A percentile compares a stretch with the other conserved stretches of the same genome.
Conservation (phyloP, 2,113 vertebrate genomes). For the Colossoma macropomum region DNA sequence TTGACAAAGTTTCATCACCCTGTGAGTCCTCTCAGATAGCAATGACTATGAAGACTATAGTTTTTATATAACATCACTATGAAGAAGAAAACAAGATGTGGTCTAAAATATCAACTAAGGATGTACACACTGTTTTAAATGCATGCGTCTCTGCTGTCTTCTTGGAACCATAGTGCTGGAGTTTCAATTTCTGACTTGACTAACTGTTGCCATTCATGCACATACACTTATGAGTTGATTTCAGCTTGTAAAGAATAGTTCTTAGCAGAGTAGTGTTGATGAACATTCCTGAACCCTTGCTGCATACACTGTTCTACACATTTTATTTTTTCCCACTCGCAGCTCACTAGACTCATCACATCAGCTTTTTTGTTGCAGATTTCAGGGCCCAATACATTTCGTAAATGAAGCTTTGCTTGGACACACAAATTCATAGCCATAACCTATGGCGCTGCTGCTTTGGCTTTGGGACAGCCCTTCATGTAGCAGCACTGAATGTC, state of each 20-base stretch:
- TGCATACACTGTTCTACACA: background rate
- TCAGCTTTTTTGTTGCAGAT: background rate
- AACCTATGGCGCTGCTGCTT: too few relatives aligned
- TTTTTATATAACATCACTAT: background rate
- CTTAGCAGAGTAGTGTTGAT: background rate
- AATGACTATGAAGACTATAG: conserved; percentile 2
- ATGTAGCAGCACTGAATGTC: too few relatives aligned
- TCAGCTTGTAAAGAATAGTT: background rate
- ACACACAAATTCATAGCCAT: too few relatives aligned
- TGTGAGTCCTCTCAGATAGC: background rate
- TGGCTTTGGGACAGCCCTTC: too few relatives aligned
- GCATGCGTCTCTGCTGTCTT: background rate
- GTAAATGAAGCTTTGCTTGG: too few relatives aligned
- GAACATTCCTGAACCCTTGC: background rate
- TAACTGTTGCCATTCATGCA: background rate
- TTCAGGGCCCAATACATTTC: too few relatives aligned
- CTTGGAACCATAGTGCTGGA: background rate
- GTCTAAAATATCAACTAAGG: background rate
- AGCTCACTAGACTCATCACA: background rate
- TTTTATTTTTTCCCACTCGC: background rate
- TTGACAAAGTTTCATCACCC: background rate
- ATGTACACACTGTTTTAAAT: background rate
- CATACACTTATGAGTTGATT: background rate
- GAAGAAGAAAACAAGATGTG: background rate
- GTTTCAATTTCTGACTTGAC: background rate